phyloP scores from a whole-genome alignment of 2,888 invertebrate species.

The Acheta domesticus region DNA sequence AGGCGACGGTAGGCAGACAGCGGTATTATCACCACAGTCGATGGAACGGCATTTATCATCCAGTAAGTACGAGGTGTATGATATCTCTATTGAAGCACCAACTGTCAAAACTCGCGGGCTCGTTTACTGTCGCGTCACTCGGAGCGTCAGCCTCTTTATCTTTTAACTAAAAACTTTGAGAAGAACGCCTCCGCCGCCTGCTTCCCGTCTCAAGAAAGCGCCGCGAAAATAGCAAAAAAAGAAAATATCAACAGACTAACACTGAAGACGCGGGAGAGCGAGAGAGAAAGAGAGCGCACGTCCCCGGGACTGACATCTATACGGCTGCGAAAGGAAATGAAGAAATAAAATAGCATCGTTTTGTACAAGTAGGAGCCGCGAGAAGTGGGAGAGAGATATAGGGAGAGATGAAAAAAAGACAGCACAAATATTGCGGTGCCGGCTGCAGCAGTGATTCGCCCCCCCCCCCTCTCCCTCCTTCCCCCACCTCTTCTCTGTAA shows the following conservation, averaged over 20 bases:
- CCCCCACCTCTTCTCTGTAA: background rate
- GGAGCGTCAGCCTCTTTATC: background rate
- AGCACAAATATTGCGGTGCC: background rate
- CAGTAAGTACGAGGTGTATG: background rate
- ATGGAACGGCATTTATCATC: background rate
- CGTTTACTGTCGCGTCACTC: conserved; percentile 9
- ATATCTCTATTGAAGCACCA: background rate
- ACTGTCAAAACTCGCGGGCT: conserved; percentile 6
- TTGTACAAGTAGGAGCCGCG: conserved; percentile 20
- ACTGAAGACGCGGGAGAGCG: background rate
- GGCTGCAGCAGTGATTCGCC: background rate
- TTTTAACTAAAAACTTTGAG: background rate
- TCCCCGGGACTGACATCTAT: conserved; percentile 30
- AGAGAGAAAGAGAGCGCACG: background rate
- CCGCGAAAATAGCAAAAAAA: background rate
- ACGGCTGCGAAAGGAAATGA: conserved; percentile 33
- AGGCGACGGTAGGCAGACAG: background rate
- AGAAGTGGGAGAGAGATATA: conserved; percentile 18
- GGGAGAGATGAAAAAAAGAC: conserved; percentile 19
- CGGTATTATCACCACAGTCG: background rate
- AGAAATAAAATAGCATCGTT: conserved; percentile 34
- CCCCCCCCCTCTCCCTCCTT: background rate
- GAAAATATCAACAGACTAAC: conserved; percentile 7
- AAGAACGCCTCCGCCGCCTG: background rate
- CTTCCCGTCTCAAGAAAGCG: background rate